phyloP scores from a whole-genome alignment of 2,888 invertebrate genomes.

The Xanthia icteritia region DNA sequence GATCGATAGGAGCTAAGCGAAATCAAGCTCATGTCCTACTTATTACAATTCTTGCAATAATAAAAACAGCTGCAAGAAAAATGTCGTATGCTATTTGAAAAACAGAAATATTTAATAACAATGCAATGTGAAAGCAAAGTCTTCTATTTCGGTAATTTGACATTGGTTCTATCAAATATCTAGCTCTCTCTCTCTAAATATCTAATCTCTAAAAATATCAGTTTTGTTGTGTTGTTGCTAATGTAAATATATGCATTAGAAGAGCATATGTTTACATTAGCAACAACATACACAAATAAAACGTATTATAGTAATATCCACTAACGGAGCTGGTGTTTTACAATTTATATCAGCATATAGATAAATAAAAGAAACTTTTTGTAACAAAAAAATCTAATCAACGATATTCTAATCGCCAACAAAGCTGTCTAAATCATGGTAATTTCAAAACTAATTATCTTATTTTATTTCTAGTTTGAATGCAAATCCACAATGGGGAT shows the following conservation, averaged over 20 bases:
- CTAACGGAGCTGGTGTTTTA: neutral
- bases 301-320: neutral
- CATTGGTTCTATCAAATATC: neutral
- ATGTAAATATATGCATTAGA: neutral
- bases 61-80: neutral
- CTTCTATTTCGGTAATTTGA: constrained; percentile 36
- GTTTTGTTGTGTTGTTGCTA: neutral
- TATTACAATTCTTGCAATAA: neutral
- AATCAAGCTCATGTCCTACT: neutral
- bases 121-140: constrained; percentile 39
- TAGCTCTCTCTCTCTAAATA: neutral
- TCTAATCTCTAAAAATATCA: neutral
- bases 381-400: neutral
- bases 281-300: neutral
- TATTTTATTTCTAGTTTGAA: constrained; percentile 22
- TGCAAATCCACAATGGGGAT: constrained; percentile 66
- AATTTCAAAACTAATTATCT: neutral
- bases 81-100: neutral
- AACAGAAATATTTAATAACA: neutral
- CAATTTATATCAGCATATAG: no score
- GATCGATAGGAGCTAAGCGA: neutral
- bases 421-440: neutral
- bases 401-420: neutral
- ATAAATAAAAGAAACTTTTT: neutral
- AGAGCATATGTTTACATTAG: no score